Conservation (phyloP, 1,140 invertebrate species). For the Panulirus ornatus region DNA sequence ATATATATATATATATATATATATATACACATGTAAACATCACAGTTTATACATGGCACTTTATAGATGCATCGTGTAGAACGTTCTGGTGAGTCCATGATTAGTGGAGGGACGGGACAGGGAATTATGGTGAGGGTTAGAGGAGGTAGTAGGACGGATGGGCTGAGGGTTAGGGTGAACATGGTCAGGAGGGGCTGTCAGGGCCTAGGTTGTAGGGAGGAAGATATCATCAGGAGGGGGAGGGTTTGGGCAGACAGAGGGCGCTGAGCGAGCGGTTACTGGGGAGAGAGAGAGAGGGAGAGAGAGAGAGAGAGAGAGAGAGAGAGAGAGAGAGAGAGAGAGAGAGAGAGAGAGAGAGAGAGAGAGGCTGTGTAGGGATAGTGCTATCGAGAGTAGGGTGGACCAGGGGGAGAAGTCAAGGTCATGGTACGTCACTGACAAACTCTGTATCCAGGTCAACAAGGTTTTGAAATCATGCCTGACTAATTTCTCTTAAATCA, state of each 20-base stretch:
- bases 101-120: background rate
- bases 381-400: background rate
- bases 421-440: no score
- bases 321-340: background rate
- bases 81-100: no score
- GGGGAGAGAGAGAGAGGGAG: background rate
- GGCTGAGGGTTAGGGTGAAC: background rate
- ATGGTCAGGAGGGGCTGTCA: background rate
- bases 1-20: no score
- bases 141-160: background rate
- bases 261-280: no score
- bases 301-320: background rate
- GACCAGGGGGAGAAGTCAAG: background rate
- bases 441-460: no score
- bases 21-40: no score
- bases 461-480: no score
- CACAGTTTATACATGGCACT: no score
- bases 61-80: no score
- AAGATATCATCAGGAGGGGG: background rate
- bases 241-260: background rate
- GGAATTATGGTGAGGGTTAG: background rate
- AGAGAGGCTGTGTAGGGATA: background rate
- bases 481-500: no score
- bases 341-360: background rate
- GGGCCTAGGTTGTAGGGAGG: background rate